phyloP scores from a whole-genome alignment of 2,888 invertebrate species.

The Troides helena region DNA sequence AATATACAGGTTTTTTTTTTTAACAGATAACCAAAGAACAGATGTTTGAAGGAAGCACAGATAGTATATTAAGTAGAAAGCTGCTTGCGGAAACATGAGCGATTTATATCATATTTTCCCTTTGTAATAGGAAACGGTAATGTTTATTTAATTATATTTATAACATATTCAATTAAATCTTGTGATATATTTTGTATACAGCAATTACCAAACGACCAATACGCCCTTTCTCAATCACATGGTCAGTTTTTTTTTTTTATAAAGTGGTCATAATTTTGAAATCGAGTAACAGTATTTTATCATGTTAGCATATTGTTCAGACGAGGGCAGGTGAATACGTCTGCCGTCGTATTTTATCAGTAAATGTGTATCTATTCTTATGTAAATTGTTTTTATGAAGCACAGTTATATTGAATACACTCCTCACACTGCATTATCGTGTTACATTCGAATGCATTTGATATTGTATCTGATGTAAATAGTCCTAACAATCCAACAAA shows the following conservation, averaged over 20 bases:
- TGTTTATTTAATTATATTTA: constrained; percentile 5
- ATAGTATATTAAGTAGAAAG: not conserved
- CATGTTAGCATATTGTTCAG: too few species aligned
- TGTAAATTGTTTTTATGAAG: constrained; percentile 22
- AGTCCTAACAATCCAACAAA: not conserved
- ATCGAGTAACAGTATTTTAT: too few species aligned
- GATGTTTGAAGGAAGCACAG: not conserved
- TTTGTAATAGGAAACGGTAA: constrained; percentile 1
- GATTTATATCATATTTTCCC: not conserved
- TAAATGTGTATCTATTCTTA: constrained; percentile 11
- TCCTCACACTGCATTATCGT: constrained; percentile 5
- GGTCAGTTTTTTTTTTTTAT: too few species aligned
- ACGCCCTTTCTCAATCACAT: too few species aligned
- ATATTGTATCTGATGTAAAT: not conserved
- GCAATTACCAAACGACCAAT: too few species aligned
- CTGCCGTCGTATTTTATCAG: too few species aligned
- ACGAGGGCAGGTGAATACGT: too few species aligned
- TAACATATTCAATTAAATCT: not conserved
- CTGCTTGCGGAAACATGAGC: not conserved
- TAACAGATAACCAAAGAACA: too few species aligned
- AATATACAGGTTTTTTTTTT: too few species aligned
- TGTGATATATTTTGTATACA: not conserved
- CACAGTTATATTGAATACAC: not conserved
- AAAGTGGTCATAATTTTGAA: too few species aligned
- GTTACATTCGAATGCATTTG: not conserved